phyloP scores from a whole-genome alignment of 92 coral and sea anemone species.

The Nematostella vectensis region DNA sequence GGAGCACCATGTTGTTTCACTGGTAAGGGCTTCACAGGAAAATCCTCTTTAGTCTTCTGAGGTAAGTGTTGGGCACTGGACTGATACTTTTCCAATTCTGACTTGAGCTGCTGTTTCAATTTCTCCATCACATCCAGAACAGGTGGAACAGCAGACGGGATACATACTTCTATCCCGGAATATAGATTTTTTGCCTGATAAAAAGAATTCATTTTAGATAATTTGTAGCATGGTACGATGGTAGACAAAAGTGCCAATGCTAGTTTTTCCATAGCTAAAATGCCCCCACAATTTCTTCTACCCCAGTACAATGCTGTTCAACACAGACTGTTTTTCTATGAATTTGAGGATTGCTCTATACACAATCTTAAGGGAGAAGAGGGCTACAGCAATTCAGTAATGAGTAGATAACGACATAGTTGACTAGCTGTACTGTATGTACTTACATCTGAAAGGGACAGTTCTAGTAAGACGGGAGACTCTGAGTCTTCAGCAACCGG shows the following conservation, averaged over 20 bases:
- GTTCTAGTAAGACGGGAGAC: slow-evolving; percentile 61
- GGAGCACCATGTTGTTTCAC: slow-evolving; percentile 2
- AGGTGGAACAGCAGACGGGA: slow-evolving; percentile 37
- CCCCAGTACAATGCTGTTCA: too few species aligned
- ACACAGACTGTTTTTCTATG: too few species aligned
- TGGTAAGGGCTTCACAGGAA: neutral
- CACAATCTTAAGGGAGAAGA: too few species aligned
- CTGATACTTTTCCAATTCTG: slow-evolving; percentile 20
- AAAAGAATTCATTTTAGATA: neutral
- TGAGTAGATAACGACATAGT: too few species aligned
- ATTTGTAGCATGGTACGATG: too few species aligned
- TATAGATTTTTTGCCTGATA: slow-evolving; percentile 43
- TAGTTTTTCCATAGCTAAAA: too few species aligned
- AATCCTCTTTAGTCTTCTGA: neutral
- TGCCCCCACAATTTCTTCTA: too few species aligned
- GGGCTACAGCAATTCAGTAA: too few species aligned
- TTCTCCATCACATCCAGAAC: slow-evolving; percentile 40
- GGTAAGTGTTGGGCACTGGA: neutral
- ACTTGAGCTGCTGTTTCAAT: slow-evolving; percentile 35
- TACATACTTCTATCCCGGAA: slow-evolving; percentile 31
- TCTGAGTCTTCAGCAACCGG: slow-evolving; percentile 50
- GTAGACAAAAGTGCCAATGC: too few species aligned
- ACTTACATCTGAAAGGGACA: slow-evolving; percentile 86
- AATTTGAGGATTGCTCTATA: too few species aligned
- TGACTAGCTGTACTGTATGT: too few species aligned